phyloP scores from a whole-genome alignment of 2,113 vertebrate species.

The Salvelinus sp. region DNA sequence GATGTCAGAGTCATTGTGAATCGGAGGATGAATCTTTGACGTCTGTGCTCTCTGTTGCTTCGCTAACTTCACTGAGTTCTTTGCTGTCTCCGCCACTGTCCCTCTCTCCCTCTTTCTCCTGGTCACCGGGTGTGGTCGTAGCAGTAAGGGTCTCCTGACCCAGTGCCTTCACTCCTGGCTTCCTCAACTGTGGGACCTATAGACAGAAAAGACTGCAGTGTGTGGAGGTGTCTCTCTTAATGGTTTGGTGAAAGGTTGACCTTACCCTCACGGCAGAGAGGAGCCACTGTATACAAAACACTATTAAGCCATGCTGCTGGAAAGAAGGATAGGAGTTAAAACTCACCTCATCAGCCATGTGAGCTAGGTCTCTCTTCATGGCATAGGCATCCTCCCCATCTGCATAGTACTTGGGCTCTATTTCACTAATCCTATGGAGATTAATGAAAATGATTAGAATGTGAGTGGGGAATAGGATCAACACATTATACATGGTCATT shows the following conservation, averaged over 20 bases:
- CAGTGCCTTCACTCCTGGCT: constrained; percentile 67
- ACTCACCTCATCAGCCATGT: constrained; percentile 88
- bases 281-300: too few relatives aligned
- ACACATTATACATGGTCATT: not conserved
- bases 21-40: constrained; percentile 88
- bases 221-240: too few relatives aligned
- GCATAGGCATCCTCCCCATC: constrained; percentile 92
- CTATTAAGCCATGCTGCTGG: too few relatives aligned
- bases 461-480: not conserved
- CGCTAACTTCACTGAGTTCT: constrained; percentile 88
- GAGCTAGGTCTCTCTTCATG: constrained; percentile 90
- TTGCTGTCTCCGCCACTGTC: constrained; percentile 91
- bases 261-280: too few relatives aligned
- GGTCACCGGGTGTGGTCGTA: constrained; percentile 67
- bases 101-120: constrained; percentile 71
- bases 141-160: constrained; percentile 65
- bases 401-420: constrained; percentile 92
- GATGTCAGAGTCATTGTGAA: constrained; percentile 69
- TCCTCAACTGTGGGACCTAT: constrained; percentile 63
- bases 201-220: constrained; percentile 6
- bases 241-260: too few relatives aligned
- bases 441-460: not conserved
- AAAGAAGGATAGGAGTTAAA: not conserved
- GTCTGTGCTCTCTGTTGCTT: constrained; percentile 90
- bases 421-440: constrained; percentile 84